These are phyloP conservation scores for Microctenopoma steveboyesi DNA, from an alignment of 2,797 vertebrate species.

Conservation along the genomic window DNA sequence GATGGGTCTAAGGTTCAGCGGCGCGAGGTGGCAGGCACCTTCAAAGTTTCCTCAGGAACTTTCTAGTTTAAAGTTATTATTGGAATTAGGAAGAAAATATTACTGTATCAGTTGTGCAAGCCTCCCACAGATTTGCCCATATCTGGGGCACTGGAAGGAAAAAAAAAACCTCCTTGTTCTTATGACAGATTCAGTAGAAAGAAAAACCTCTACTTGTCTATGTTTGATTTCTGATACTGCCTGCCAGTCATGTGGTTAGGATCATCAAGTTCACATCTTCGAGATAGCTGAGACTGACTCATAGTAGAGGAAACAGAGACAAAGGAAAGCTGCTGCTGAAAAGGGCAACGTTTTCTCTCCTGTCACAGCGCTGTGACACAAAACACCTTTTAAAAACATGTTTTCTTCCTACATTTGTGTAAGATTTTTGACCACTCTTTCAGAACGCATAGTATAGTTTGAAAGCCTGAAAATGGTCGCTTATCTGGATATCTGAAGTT, in stretches of 20 bases:
- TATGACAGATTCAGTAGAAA: constrained; percentile 1
- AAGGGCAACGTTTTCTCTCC: constrained; percentile 2
- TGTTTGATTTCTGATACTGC: constrained; percentile 15
- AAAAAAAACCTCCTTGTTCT: constrained; percentile 1
- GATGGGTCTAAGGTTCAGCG: too few relatives aligned
- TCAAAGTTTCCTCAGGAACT: too few relatives aligned
- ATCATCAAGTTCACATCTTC: constrained; percentile 14
- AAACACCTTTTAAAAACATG: constrained; percentile 5
- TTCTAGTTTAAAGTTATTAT: too few relatives aligned
- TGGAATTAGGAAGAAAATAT: too few relatives aligned
- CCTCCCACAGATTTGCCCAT: neutral
- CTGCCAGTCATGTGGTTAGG: constrained; percentile 25
- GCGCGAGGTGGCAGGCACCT: too few relatives aligned
- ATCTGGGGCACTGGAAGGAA: neutral
- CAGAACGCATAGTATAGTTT: neutral
- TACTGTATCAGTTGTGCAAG: neutral
- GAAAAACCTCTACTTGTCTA: neutral
- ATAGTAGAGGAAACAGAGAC: neutral
- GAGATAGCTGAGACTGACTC: constrained; percentile 26
- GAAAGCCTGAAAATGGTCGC: neutral
- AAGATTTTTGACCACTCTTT: constrained; percentile 2
- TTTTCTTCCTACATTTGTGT: constrained; percentile 2
- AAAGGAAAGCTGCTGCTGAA: constrained; percentile 2
- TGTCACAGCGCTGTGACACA: constrained; percentile 1
- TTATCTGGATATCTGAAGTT: neutral